Evolutionary conservation across 2,113 vertebrate genomes (phyloP), one percentile per base, ranked within the genome.

Genomic region (Riparia riparia): DNA sequence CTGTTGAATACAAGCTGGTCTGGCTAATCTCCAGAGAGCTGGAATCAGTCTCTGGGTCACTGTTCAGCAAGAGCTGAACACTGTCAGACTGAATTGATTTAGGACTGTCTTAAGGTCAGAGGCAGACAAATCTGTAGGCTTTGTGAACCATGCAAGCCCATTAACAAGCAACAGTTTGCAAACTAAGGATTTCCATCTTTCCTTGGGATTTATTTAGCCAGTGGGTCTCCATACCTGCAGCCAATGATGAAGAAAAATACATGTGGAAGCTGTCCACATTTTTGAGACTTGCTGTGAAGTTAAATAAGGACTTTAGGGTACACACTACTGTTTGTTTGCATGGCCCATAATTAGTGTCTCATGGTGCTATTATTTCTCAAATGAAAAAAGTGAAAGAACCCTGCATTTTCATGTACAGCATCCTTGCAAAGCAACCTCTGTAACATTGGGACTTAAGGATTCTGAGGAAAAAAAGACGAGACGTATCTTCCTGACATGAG

Each of bases 11-110:
- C 4, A 3, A 68, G 28, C 24, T 71, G 25, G 10, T 71, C 66
- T 80, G 53, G 49, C 58, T 83, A 57, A 41, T 42, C n/a, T 89
- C 53, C 47, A 49, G 66, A 83, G 34, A 76, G n/a, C 32, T 71
- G 26, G 63, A 56, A 66, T 66, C 60, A 53, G 37, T 41, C 50
- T 70, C 47, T 71, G 31, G 26, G 80, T 82, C 65, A 78, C 49
- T 72, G 17, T 85, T 74, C 56, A 89, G 83, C n/a, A 86, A 53
- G 14, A 63, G 5, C 16, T 20, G 31, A 63, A 14, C 61, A 26
- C 21, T 82, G 53, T 37, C n/a, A 61, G 47, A 70, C 15, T 66
- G 60, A 50, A 89, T 79, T 94, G 22, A 61, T 82, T 95, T 66
- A 70, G 60, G 20, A 49, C 31, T 66, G 10, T 57, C 17, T 57